These are phyloP conservation scores for Callipepla californica DNA, from an alignment of 2,113 vertebrate species.

Conservation along the genomic window DNA sequence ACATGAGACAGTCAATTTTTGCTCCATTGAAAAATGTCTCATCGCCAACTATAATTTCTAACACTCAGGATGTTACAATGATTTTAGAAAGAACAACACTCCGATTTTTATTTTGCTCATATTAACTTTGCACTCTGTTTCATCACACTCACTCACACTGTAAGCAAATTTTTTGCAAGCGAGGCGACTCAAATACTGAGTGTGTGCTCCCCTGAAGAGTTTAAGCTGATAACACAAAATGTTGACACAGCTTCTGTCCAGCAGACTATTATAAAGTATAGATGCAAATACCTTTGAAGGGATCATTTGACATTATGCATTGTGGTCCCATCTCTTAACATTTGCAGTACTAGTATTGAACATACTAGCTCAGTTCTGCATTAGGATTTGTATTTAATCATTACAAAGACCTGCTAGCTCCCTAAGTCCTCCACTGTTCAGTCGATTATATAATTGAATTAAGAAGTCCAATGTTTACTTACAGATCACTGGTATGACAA, in stretches of 20 bases:
- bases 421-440: neutral
- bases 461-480: constrained; percentile 50
- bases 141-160: neutral
- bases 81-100: neutral
- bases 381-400: neutral
- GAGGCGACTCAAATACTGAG: neutral
- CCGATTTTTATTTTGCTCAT: neutral
- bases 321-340: neutral
- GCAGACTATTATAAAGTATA: neutral
- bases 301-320: neutral
- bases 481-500: constrained; percentile 79
- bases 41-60: neutral
- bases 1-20: neutral
- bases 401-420: neutral
- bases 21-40: neutral
- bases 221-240: neutral
- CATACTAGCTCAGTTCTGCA: neutral
- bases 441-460: neutral
- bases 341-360: neutral
- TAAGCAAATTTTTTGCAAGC: neutral
- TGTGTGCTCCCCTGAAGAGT: neutral
- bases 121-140: neutral
- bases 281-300: neutral
- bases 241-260: neutral
- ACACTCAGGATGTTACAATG: neutral